phyloP scores from a whole-genome alignment of 30 jellyfish, hydroid and myxozoan genomes.

The Aurelia coerulea region DNA sequence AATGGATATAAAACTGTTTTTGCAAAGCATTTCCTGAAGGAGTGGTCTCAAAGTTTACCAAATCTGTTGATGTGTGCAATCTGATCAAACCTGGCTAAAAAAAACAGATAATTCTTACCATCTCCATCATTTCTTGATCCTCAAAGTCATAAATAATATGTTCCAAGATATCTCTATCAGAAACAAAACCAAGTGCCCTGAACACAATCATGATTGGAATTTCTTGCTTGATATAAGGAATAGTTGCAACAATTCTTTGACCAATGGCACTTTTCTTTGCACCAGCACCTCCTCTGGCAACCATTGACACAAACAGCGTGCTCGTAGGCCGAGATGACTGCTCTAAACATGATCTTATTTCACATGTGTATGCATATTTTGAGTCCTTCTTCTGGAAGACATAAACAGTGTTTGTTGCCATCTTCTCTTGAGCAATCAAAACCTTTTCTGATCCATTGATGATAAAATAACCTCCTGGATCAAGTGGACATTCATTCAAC shows the following conservation, averaged over 20 bases:
- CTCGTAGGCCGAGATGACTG: slow-evolving; percentile 99
- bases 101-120: slow-evolving; percentile 54
- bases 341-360: slow-evolving; percentile 93
- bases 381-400: slow-evolving; percentile 98
- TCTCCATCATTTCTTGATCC: slow-evolving; percentile 99
- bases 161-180: slow-evolving; percentile 97
- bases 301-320: slow-evolving; percentile 92
- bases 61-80: too few relatives aligned
- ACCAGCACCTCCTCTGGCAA: slow-evolving; percentile 98
- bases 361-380: slow-evolving; percentile 96
- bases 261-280: slow-evolving; percentile 99
- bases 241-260: slow-evolving; percentile 97
- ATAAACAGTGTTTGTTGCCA: slow-evolving; percentile 99
- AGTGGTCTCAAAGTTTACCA: too few relatives aligned
- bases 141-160: slow-evolving; percentile 98
- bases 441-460: slow-evolving; percentile 99
- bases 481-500: slow-evolving; percentile 99
- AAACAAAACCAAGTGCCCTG: slow-evolving; percentile 99
- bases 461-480: slow-evolving; percentile 99
- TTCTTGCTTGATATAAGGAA: slow-evolving; percentile 98
- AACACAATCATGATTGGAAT: slow-evolving; percentile 98
- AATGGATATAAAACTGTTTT: too few relatives aligned
- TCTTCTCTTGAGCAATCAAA: slow-evolving; percentile 99
- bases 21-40: too few relatives aligned
- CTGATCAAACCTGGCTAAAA: too few relatives aligned